Base-by-base conservation (phyloP, 64 coral and sea anemone species). In the Actinia equina region DNA sequence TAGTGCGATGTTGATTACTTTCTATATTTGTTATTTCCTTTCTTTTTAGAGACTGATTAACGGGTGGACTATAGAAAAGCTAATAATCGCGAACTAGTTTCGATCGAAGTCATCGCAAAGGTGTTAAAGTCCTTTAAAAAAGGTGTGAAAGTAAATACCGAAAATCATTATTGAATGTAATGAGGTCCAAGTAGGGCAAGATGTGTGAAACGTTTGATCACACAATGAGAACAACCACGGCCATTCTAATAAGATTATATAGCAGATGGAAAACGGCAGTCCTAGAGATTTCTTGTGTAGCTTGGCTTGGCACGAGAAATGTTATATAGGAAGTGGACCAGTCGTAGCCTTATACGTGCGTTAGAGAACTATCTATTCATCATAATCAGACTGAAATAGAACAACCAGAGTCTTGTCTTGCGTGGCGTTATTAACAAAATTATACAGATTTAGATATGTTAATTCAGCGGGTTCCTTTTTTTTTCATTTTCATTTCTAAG, bases 381-480 rank as follows among this genome's bases (percentile, higher is more conserved):
- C 4, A 49, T 49, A 49, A 49, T 37, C 15, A 65, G n/a, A 65
- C 62, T 11, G 13, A 74, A 41, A 30, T 74, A 27, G 10, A 74
- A 74, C 2, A 65, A 20, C n/a, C 25, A 27, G 69, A 74, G 11
- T 13, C 69, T 74, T 14, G 19, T 23, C 7, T 65, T 23, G 7
- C n/a, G 27, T 74, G 55, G 11, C 7, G 10, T 57, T 30, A 41
- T 74, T 14, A 74, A 74, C 41, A 74, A 74, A 74, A 74, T 41
- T 74, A 74, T 30, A 74, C 26, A 25, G 41, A 74, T 74, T 30
- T 74, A 74, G 69, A 74, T 74, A 74, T 74, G 69, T 74, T 13
- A 74, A 37, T 74, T 74, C 25, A 41, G 23, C 23, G 69, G 69
- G 62, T 7, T 37, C 30, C 30, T 37, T 37, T 37, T 37, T n/a